phyloP scores from a whole-genome alignment of 2,113 vertebrate genomes.

The Plestiodon gilberti region DNA sequence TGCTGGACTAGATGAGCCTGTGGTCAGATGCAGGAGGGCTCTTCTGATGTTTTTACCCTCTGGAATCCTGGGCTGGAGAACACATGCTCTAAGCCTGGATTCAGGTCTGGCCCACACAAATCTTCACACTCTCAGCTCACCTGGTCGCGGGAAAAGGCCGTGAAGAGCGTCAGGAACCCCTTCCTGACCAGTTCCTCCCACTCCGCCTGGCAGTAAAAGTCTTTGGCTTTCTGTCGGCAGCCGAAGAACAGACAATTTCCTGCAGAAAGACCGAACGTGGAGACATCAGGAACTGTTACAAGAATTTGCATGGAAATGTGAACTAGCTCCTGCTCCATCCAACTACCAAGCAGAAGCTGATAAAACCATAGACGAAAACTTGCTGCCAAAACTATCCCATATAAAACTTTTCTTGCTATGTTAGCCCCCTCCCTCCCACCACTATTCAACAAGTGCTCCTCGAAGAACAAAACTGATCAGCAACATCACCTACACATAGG shows the following conservation, averaged over 20 bases:
- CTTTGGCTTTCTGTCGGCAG: conserved; percentile 85
- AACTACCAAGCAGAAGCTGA: neutral
- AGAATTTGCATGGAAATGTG: neutral
- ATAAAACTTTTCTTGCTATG: rapidly evolving
- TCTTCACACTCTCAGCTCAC: conserved; percentile 62
- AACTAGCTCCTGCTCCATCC: neutral
- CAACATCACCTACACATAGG: neutral
- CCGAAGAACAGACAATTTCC: conserved; percentile 91
- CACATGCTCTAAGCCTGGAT: neutral
- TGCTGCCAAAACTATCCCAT: rapidly evolving
- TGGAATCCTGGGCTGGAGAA: neutral
- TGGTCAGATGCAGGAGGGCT: no score
- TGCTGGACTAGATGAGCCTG: no score
- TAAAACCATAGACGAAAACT: neutral
- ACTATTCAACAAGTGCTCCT: neutral
- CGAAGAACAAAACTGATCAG: neutral
- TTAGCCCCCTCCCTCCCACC: neutral
- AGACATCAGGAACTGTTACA: no score
- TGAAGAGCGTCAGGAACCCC: conserved; percentile 82
- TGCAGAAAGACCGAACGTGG: conserved; percentile 46
- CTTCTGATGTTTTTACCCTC: no score
- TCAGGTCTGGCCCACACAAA: rapidly evolving
- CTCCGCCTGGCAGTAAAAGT: conserved; percentile 90
- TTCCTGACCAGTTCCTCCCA: conserved; percentile 82
- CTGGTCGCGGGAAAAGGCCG: conserved; percentile 96